These are phyloP conservation scores for Xiphophorus couchianus DNA, from an alignment of 2,113 vertebrate genomes.

Conservation along the genomic window DNA sequence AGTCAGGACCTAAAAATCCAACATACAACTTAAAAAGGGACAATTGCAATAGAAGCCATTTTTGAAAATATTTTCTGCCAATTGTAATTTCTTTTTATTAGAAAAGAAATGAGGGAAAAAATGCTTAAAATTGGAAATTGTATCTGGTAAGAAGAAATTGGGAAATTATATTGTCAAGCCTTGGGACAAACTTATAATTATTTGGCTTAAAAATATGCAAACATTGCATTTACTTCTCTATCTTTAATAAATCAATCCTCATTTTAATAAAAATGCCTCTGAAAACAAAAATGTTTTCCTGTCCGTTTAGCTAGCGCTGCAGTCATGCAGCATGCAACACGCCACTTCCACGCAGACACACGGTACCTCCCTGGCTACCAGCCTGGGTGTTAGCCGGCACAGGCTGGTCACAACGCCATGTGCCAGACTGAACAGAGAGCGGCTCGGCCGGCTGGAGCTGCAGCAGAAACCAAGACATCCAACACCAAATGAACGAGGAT, in stretches of 20 bases:
- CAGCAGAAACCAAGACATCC: conserved; percentile 57
- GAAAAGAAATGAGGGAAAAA: too few species aligned
- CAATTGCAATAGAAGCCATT: too few species aligned
- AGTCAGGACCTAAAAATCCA: too few species aligned
- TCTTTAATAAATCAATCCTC: background rate
- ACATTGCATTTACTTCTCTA: background rate
- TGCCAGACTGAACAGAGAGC: conserved; percentile 47
- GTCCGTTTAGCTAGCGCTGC: background rate
- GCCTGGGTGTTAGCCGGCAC: conserved; percentile 48
- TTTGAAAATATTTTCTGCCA: too few species aligned
- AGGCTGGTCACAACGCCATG: conserved; percentile 34
- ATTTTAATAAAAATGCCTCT: background rate
- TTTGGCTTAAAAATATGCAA: too few species aligned
- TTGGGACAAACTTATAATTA: too few species aligned
- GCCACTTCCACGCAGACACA: conserved; percentile 21
- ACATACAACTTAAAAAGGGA: too few species aligned
- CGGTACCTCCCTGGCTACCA: conserved; percentile 65
- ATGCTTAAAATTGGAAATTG: too few species aligned
- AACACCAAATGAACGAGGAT: conserved; percentile 1
- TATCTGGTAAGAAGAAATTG: too few species aligned
- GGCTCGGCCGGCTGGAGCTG: conserved; percentile 48
- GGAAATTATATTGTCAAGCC: too few species aligned
- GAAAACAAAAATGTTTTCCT: background rate
- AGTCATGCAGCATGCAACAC: conserved; percentile 12
- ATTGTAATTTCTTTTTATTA: too few species aligned